phyloP scores from a whole-genome alignment of 2,888 invertebrate species.

The Meloe dianella region DNA sequence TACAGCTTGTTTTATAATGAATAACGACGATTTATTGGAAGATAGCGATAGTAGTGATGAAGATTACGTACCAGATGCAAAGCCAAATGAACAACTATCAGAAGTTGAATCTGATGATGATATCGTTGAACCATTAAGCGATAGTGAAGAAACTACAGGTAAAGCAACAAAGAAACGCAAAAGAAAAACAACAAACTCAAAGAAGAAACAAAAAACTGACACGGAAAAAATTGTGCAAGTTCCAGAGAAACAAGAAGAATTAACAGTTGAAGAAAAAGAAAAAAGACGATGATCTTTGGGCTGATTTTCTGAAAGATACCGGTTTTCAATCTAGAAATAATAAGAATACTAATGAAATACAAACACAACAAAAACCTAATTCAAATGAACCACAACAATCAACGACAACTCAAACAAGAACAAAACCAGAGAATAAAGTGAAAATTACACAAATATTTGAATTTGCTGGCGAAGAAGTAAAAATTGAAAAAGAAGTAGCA shows the following conservation, averaged over 20 bases:
- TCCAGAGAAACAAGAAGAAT: slow-evolving; percentile 41
- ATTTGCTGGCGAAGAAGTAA: slow-evolving; percentile 86
- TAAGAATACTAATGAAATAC: slow-evolving; percentile 21
- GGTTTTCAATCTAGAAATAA: slow-evolving; percentile 58
- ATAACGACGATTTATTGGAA: slow-evolving; percentile 61
- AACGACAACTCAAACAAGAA: slow-evolving; percentile 34
- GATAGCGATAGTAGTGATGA: slow-evolving; percentile 80
- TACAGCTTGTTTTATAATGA: slow-evolving; percentile 30
- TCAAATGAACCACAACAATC: slow-evolving; percentile 27
- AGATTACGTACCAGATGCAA: slow-evolving; percentile 74
- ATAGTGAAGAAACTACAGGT: slow-evolving; percentile 58
- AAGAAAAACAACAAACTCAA: slow-evolving; percentile 44
- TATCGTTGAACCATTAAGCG: slow-evolving; percentile 65
- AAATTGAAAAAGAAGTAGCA: slow-evolving; percentile 68
- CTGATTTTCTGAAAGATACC: slow-evolving; percentile 77
- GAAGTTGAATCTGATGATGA: slow-evolving; percentile 72
- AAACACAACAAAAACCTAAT: slow-evolving; percentile 20
- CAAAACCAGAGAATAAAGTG: slow-evolving; percentile 57
- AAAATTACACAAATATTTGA: slow-evolving; percentile 76
- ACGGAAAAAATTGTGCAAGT: slow-evolving; percentile 24
- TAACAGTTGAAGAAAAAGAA: slow-evolving; percentile 70
- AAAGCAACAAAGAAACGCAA: slow-evolving; percentile 45
- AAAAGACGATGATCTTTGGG: slow-evolving; percentile 79
- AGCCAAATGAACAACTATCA: slow-evolving; percentile 66
- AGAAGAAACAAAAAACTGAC: slow-evolving; percentile 44